Evolutionary conservation across 2,797 vertebrate species (phyloP), one percentile per base, ranked within the genome.

Genomic region (Ispidina picta): DNA sequence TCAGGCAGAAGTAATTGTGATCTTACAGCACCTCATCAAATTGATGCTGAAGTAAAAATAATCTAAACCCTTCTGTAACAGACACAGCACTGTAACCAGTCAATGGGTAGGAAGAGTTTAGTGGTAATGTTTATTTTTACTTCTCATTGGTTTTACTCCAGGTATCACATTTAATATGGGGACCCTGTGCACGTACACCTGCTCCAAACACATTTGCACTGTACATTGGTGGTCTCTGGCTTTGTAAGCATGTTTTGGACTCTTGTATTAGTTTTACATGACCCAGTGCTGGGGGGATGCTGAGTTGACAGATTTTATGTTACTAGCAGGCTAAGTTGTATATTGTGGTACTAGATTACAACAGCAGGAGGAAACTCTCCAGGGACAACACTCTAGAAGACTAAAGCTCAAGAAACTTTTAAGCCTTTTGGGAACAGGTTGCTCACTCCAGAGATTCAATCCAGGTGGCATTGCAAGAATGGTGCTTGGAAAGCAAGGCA

Each of bases 371-470:
- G 48, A 68, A 74, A 33, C 29, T 74, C 72, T 74, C 16, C 28
- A 56, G 72, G 72, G 58, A 77, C 28, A 62, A 49, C 70, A 44
- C 49, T 79, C 31, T 46, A 29, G 69, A 81, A 92, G 56, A n/a
- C 58, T 63, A 86, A 86, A 80, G 49, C 83, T 90, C 41, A 63
- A 74, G 62, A 76, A 83, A 65, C 52, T 79, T 93, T 69, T 69
- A 74, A 86, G 43, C 28, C 55, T 88, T 76, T 63, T 76, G 76
- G 78, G 86, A 90, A 28, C 65, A 60, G 43, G 46, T 63, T 91
- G 83, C 51, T 79, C 54, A 60, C 14, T 39, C 37, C 37, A 39
- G 37, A 55, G 65, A 91, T 62, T 71, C 65, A 12, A 56, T 88
- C 44, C 71, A 39, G 49, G 88, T 91, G 86, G 78, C 21, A 4